Evolutionary conservation across 1,140 invertebrate species (phyloP), one percentile per base, ranked within the genome.

Genomic region (Eubasilissa regina): DNA sequence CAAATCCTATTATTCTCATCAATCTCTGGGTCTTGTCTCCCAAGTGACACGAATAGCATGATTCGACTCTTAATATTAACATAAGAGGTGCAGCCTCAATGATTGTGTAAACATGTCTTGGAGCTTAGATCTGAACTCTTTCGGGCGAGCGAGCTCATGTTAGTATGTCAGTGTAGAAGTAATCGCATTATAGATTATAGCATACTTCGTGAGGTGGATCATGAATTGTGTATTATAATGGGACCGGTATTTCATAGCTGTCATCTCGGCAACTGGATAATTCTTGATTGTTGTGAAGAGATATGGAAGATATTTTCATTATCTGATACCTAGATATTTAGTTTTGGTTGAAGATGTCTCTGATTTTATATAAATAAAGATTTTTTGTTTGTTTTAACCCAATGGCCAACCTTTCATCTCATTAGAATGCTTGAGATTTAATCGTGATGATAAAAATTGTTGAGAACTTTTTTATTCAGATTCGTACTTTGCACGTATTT

Each of bases 221-320:
- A 79, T 47, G 17, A 45, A 70, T 74, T 35, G n/a, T 72, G 12
- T 51, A 19, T 68, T 68, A 68, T 68, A 80, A 80, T 80, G 55
- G 60, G 35, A 80, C 78, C 47, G 73, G 73, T 80, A 80, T 75
- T 66, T 80, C 43, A 66, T 53, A 60, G 58, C 78, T 75, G 78
- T 80, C 73, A 66, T 58, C 60, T 64, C 25, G 62, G 21, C 7
- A 21, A n/a, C 13, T 13, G 15, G 11, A 47, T 68, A 70, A 43
- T 45, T 1, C 44, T 48, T 53, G 58, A 62, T 58, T 12, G 43
- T 9, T 19, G 47, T 62, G 43, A 60, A 35, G 25, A 64, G 25
- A 53, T 44, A 19, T 75, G 73, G 12, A 48, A 64, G 60, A 64
- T 64, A n/a, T 43, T 10, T 64, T 64, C 13, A 64, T 35, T 64